phyloP scores from a whole-genome alignment of 2,797 vertebrate species.

The Clarias pachynema region DNA sequence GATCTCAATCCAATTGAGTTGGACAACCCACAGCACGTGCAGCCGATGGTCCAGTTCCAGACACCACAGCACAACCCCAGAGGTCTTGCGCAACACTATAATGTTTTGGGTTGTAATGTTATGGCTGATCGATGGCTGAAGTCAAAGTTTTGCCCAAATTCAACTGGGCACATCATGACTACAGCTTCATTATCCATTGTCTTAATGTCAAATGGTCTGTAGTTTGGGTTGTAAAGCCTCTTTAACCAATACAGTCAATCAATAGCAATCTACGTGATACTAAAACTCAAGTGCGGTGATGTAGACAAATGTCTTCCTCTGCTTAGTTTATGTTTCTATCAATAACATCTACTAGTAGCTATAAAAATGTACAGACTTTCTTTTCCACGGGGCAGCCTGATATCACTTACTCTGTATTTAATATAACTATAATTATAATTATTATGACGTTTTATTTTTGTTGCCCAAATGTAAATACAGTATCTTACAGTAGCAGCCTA shows the following conservation, averaged over 20 bases:
- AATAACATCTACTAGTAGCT: no score
- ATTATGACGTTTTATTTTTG: background rate
- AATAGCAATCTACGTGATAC: background rate
- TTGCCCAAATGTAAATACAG: background rate
- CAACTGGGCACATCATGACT: background rate
- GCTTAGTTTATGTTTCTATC: background rate
- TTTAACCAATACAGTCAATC: background rate
- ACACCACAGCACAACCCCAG: no score
- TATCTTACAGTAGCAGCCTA: conserved; percentile 3
- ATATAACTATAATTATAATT: background rate
- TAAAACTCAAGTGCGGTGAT: background rate
- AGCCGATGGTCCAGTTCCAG: no score
- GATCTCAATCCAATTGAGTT: no score
- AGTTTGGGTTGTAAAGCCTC: background rate
- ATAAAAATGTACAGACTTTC: no score
- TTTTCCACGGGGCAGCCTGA: background rate
- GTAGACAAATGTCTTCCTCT: background rate
- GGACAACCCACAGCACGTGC: no score
- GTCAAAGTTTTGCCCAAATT: background rate
- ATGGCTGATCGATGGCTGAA: background rate
- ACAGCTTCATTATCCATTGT: background rate
- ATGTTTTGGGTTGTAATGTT: no score
- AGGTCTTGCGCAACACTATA: no score
- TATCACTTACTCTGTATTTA: background rate
- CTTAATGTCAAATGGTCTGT: background rate